These are phyloP conservation scores for Microplitis deprimator DNA, from an alignment of 2,888 invertebrate genomes.

Conservation along the genomic window DNA sequence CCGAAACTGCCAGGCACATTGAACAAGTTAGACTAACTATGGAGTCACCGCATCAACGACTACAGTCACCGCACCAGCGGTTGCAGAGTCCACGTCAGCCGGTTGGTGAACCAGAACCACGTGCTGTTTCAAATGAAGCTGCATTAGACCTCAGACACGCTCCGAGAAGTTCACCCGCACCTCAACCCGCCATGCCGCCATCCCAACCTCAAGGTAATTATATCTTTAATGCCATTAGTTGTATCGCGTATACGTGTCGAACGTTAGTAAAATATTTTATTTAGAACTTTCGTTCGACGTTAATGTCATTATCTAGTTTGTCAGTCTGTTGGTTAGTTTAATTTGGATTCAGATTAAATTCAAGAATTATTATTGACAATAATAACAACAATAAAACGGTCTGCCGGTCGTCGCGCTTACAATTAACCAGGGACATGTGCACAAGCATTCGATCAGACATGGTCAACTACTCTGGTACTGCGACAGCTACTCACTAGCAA, in stretches of 20 bases:
- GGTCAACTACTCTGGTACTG: not conserved
- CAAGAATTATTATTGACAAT: not conserved
- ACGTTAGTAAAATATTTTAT: constrained; percentile 21
- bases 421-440: not conserved
- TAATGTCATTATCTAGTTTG: constrained; percentile 4
- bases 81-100: constrained; percentile 65
- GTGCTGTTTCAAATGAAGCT: constrained; percentile 61
- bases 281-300: constrained; percentile 30
- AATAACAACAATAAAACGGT: not conserved
- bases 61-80: constrained; percentile 66
- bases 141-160: constrained; percentile 67
- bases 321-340: not conserved
- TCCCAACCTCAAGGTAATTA: constrained; percentile 64
- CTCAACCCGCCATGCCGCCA: constrained; percentile 62
- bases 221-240: constrained; percentile 5
- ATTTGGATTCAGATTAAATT: constrained; percentile 17
- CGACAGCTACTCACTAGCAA: not conserved
- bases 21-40: constrained; percentile 66
- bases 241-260: not conserved
- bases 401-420: not conserved
- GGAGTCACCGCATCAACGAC: constrained; percentile 67
- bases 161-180: constrained; percentile 64
- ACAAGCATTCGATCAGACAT: not conserved
- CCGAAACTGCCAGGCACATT: constrained; percentile 62
- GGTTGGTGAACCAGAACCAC: constrained; percentile 56